Evolutionary conservation across 1,140 invertebrate genomes (phyloP), one percentile per base, ranked within the genome.

Genomic region (Drosophila lacertosa): DNA sequence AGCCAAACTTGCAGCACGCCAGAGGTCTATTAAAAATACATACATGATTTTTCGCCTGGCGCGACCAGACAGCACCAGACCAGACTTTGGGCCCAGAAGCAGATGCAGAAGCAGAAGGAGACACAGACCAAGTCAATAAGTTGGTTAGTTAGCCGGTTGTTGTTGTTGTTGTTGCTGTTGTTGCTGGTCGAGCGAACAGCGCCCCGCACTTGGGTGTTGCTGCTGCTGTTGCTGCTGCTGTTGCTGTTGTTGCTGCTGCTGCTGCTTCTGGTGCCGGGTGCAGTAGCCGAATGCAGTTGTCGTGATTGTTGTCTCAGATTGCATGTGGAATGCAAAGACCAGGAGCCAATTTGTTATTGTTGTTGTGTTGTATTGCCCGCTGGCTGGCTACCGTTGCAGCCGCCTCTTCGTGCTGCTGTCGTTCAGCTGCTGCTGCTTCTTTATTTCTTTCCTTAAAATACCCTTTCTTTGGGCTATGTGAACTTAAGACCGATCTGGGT

Each of bases 321-420:
- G 81, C 81, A 83, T 74, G 79, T 79, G 84, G 84, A 80, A 84
- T 89, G 76, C 84, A 84, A 89, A 89, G 80, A 89, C 84, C 84
- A 89, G 84, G 66, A 89, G 84, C 84, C 77, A 89, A 89, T 89
- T 89, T 89, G 84, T 89, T 89, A 62, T 89, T 79, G 76, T 71
- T 73, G 79, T 79, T 89, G 32, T 53, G 33, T 53, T 53, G 7
- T n/a, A n/a, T 50, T 55, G 58, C 58, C 58, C 47, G 59, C 59
- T 65, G 51, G 76, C 54, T 69, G 77, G 77, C 77, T 79, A 79
- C 77, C 72, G 77, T 79, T 75, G 37, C 77, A 70, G 71, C 33
- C 39, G 33, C 39, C 39, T 47, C 58, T 76, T 42, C 24, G 16
- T 54, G 60, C 13, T 44, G 60, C 37, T 64, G 50, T 53, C 57